Base-by-base conservation (phyloP, 1,140 invertebrate genomes). In the Doryteuthis pealeii region DNA sequence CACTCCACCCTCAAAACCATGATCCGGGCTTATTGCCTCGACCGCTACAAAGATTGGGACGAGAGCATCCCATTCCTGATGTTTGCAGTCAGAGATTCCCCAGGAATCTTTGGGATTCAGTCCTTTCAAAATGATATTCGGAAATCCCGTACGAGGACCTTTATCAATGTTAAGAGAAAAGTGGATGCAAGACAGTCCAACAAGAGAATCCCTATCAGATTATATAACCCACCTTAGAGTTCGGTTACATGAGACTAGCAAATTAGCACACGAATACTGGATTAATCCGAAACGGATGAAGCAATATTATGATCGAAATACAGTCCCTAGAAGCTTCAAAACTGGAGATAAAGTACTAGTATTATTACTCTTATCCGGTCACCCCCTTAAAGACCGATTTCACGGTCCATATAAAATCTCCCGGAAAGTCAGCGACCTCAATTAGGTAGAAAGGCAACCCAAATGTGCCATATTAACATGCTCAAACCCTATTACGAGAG, bases 81-180 rank as follows among this genome's bases (percentile, higher is more conserved):
- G 49, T 81, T 81, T 73, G 75, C 73, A 28, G 75, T 26, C 10
- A 71, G 77, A 65, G 77, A 79, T 8, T 62, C 70, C 74, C 8
- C 79, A 77, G 54, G 75, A 80, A 62, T 73, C 62, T 33, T 43
- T 78, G 26, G 75, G 78, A 14, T 79, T 76, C 71, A 79, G 75
- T 54, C 78, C 77, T 28, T 80, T 77, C 72, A 71, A 79, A 67
- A 45, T 77, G 10, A 72, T 79, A 6, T 77, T 75, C 76, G 77
- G 79, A 12, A 75, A 79, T 68, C 22, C 67, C 30, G 74, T 74
- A 14, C 68, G 74, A 31, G 75, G 77, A 18, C 76, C 76, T 8
- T 73, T 79, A 31, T 74, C 67, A 68, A 33, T 78, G 22, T 22
- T 80, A 4, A 77, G 67, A 40, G 77, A 81, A 28, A 71, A 74